Conservation (phyloP, 2,113 vertebrate species). For the Reinhardtius hippoglossoides region DNA sequence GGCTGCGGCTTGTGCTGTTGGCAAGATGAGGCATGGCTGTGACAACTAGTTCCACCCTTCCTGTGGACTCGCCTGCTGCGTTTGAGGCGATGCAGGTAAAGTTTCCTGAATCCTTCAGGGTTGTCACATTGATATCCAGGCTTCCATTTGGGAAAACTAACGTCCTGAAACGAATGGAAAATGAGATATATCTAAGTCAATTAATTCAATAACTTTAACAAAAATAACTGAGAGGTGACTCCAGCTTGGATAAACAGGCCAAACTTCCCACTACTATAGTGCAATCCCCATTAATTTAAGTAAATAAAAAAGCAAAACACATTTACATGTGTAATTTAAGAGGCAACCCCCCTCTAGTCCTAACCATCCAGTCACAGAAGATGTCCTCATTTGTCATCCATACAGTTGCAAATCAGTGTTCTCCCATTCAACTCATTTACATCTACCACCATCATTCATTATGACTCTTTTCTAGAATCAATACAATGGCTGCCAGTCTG, state of each 20-base stretch:
- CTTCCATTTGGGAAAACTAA: conserved; percentile 91
- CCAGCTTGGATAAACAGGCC: no score
- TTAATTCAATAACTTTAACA: no score
- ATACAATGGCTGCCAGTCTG: conserved; percentile 6
- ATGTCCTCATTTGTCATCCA: no score
- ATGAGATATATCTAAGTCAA: neutral
- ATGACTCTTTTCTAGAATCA: conserved; percentile 9
- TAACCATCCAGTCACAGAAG: no score
- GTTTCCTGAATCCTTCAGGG: conserved; percentile 83
- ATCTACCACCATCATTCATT: conserved; percentile 1
- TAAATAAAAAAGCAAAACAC: no score
- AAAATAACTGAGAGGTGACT: no score
- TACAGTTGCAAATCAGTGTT: neutral
- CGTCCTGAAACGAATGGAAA: conserved; percentile 74
- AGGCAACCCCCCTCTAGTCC: no score
- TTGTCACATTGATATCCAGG: conserved; percentile 86
- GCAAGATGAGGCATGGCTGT: conserved; percentile 84
- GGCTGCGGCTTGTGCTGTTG: conserved; percentile 91
- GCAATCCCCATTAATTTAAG: no score
- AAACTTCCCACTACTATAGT: no score
- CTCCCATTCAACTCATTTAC: neutral
- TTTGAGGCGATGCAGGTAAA: conserved; percentile 97
- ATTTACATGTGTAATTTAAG: no score
- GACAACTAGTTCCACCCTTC: conserved; percentile 87
- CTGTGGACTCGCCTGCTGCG: conserved; percentile 92